Conservation (phyloP, 2,113 vertebrate genomes). For the Lycaon pictus region DNA sequence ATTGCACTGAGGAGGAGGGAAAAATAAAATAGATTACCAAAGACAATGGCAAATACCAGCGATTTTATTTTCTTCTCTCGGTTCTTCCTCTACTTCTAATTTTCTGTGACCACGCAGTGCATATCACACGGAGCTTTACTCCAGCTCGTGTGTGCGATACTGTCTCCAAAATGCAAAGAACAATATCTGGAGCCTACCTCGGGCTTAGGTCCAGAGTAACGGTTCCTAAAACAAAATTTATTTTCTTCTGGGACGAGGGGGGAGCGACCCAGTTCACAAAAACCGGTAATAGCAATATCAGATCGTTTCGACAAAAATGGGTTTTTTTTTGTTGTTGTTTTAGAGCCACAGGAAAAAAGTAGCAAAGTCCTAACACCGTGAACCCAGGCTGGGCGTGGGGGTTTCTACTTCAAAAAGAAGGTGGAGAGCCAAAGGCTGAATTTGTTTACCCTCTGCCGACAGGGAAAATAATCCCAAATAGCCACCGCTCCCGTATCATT, state of each 20-base stretch:
- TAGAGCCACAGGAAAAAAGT: background rate
- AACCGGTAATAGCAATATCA: background rate
- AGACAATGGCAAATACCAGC: background rate
- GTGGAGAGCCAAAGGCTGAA: background rate
- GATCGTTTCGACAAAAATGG: constrained; percentile 6
- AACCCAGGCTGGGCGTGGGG: background rate
- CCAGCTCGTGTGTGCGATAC: background rate
- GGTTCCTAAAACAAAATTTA: background rate
- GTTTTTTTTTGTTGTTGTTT: too few relatives aligned
- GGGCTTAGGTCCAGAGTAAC: background rate
- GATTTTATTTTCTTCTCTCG: background rate
- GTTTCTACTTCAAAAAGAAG: background rate
- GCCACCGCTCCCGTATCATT: background rate
- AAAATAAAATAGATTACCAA: background rate
- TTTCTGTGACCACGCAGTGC: background rate
- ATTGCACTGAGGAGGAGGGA: background rate
- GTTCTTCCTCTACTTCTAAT: background rate
- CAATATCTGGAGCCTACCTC: background rate
- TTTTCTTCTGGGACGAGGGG: background rate
- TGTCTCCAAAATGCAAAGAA: background rate
- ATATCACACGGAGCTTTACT: background rate
- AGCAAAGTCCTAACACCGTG: background rate
- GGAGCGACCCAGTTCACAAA: background rate
- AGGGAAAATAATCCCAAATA: background rate
- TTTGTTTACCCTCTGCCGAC: background rate